A percentile compares a stretch with the other conserved stretches of the same genome.
Conservation (phyloP, 2,888 invertebrate genomes). For the Isotomurus palustris region DNA sequence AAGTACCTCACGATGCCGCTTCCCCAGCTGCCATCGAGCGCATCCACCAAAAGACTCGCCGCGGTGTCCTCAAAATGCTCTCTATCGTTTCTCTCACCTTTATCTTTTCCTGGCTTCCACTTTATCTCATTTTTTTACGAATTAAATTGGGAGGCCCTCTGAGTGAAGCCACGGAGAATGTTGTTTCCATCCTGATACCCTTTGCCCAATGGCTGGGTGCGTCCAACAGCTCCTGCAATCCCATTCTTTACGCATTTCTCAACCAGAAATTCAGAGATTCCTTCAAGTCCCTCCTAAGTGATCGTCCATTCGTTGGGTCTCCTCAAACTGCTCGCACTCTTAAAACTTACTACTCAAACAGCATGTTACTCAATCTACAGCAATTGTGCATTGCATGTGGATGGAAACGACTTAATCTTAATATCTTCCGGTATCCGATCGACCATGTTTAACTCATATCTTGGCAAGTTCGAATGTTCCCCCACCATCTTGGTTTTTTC, state of each 20-base stretch:
- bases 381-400: too few relatives aligned
- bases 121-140: slow-evolving; percentile 53
- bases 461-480: too few relatives aligned
- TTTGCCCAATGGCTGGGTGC: slow-evolving; percentile 56
- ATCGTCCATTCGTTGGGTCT: too few relatives aligned
- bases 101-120: slow-evolving; percentile 57
- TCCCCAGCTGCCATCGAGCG: slow-evolving; percentile 44
- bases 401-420: too few relatives aligned
- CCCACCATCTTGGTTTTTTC: too few relatives aligned
- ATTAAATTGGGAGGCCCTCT: slow-evolving; percentile 48
- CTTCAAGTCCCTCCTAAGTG: slow-evolving; percentile 41
- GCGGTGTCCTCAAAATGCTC: slow-evolving; percentile 54
- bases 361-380: too few relatives aligned
- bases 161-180: slow-evolving; percentile 45
- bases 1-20: slow-evolving; percentile 60
- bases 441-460: too few relatives aligned
- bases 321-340: too few relatives aligned
- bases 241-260: slow-evolving; percentile 50
- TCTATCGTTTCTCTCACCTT: slow-evolving; percentile 56
- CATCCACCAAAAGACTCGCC: slow-evolving; percentile 49
- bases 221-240: slow-evolving; percentile 58
- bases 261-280: slow-evolving; percentile 50
- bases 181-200: slow-evolving; percentile 51
- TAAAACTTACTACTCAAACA: too few relatives aligned
- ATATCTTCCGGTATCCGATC: too few relatives aligned